Evolutionary conservation across 2,888 invertebrate species (phyloP), one percentile per base, ranked within the genome.

Genomic region (Plemyria rubiginata): DNA sequence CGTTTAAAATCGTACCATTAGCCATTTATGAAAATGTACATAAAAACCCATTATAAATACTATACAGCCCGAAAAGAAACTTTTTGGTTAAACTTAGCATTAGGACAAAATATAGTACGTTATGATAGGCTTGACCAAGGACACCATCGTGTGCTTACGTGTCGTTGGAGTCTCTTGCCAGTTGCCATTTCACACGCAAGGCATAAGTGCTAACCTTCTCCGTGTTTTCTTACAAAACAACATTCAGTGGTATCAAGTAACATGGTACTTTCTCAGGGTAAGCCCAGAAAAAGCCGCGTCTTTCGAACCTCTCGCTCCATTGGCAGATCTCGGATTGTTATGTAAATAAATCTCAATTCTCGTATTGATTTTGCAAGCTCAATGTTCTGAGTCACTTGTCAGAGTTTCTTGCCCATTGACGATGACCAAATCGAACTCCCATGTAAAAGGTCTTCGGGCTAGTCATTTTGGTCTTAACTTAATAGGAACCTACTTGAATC

Each of bases 151-250:
- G 46, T 38, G 28, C 11, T 22, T 3, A 22, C 22, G 22, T 22
- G 22, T 22, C 22, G 22, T 22, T 48, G 16, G 36, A 58, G 51
- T 22, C 52, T 28, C 16, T 28, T 57, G 15, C 36, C 52, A 16
- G 28, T 56, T 62, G 57, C n/a, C 29, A 45, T 29, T 50, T 58
- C 54, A 22, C 58, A 58, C 58, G 54, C 58, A 46, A 49, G 4
- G 53, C 36, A 5, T 45, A 36, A 32, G 29, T 12, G n/a, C 22
- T 32, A 45, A 45, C 29, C 7, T 29, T 6, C 7, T 13, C 29
- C 8, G n/a, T 28, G 15, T 22, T 12, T 29, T 56, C 11, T 29
- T 49, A 22, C 48, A 48, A 48, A 13, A 32, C n/a, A 49, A 40
- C 5, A 56, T 56, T 56, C 11, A 40, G 40, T 22, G 4, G 46